Evolutionary conservation across 1,140 invertebrate species (phyloP).

Genomic region (Bombus huntii): DNA sequence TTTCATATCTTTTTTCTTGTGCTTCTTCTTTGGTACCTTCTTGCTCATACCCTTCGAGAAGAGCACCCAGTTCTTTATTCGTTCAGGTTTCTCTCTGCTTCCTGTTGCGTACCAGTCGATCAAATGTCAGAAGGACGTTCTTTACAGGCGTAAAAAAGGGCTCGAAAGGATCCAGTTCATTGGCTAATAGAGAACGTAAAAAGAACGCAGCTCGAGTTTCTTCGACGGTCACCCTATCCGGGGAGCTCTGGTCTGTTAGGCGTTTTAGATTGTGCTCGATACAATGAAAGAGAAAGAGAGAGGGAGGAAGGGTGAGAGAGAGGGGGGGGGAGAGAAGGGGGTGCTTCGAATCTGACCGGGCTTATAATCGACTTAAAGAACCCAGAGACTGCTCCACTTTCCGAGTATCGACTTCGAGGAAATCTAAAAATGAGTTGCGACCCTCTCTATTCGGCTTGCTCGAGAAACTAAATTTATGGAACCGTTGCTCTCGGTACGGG

Average conservation of each 20-base stretch:
- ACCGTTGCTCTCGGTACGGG: neutral
- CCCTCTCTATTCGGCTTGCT: neutral
- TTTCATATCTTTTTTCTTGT: neutral
- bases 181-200: slow-evolving; percentile 53
- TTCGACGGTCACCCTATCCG: slow-evolving; percentile 41
- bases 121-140: slow-evolving; percentile 52
- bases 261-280: slow-evolving; percentile 35
- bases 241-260: neutral
- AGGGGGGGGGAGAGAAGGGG: neutral
- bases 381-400: slow-evolving; percentile 3
- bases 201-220: slow-evolving; percentile 64
- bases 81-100: slow-evolving; percentile 27
- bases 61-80: neutral
- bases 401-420: slow-evolving; percentile 8
- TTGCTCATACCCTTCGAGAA: neutral
- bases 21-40: neutral
- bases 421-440: slow-evolving; percentile 22
- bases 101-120: slow-evolving; percentile 58
- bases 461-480: neutral
- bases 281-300: slow-evolving; percentile 15
- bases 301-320: neutral
- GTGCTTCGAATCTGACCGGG: slow-evolving; percentile 26
- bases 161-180: slow-evolving; percentile 58
- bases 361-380: slow-evolving; percentile 36
- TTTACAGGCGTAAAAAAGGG: slow-evolving; percentile 20